phyloP scores from a whole-genome alignment of 2,888 invertebrate genomes.

The Trichopria drosophilae region DNA sequence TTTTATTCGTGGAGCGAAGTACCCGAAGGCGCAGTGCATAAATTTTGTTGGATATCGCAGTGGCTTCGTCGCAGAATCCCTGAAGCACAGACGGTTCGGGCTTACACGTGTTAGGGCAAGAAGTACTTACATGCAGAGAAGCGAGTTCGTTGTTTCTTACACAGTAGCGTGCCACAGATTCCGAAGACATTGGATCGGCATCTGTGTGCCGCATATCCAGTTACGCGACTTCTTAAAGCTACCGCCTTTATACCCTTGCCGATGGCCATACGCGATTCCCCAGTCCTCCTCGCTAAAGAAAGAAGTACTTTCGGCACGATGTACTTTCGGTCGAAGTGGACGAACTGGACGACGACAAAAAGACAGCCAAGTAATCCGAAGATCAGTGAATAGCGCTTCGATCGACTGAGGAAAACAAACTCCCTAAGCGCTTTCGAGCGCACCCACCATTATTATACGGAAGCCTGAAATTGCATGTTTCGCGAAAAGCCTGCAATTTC shows the following conservation, averaged over 20 bases:
- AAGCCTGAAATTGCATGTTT: slow-evolving; percentile 47
- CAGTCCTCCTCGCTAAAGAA: not conserved
- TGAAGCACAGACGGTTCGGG: not conserved
- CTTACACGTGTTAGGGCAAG: slow-evolving; percentile 23
- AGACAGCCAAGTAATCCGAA: no score
- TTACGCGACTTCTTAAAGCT: slow-evolving; percentile 29
- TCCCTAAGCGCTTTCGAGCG: slow-evolving; percentile 32
- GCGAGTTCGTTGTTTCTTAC: no score
- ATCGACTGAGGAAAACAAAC: slow-evolving; percentile 40
- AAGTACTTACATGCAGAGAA: slow-evolving; percentile 8
- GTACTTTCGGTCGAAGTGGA: slow-evolving; percentile 4
- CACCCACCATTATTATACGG: slow-evolving; percentile 42
- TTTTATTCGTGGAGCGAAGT: no score
- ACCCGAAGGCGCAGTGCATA: no score
- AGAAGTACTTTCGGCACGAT: slow-evolving; percentile 5
- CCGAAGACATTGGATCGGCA: slow-evolving; percentile 29
- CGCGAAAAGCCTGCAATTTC: slow-evolving; percentile 53
- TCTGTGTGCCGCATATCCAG: slow-evolving; percentile 18
- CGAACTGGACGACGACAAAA: no score
- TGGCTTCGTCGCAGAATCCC: slow-evolving; percentile 4
- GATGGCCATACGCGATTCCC: slow-evolving; percentile 7
- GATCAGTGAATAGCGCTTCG: no score
- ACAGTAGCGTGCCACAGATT: slow-evolving; percentile 24
- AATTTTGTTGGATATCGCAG: not conserved
- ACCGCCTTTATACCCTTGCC: slow-evolving; percentile 18